Evolutionary conservation across 2,888 invertebrate species (phyloP), one percentile per base, ranked within the genome.

Genomic region (Mechanitis messenoides): DNA sequence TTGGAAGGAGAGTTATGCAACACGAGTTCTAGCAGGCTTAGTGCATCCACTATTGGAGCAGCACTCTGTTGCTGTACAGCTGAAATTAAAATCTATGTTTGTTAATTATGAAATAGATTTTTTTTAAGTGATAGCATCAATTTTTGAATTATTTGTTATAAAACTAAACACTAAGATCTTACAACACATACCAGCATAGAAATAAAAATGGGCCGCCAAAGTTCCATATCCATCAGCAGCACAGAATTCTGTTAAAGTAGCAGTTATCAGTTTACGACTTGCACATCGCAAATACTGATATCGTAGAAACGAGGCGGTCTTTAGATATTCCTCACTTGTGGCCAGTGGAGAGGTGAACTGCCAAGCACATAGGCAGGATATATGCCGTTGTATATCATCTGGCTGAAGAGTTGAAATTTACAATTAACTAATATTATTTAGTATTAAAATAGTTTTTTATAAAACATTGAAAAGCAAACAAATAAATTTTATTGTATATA

Each of bases 1-100:
- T 97, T 98, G 69, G 96, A 94, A 0, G 96, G 95, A 73, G 97
- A 97, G 71, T 93, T 92, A 57, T 92, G 91, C 38, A 96, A 87
- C 45, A 94, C 93, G 76, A 93, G 91, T 74, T 97, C 95, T 65
- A 97, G 84, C 20, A 96, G 82, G 45, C 93, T 92, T 3, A 95
- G 80, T 0, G 94, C 94, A 65, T 93, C 92, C 31, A 93, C 81
- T 6, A 94, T 79, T 0, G 92, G 92, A 58, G 91, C 83, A 0
- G 92, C 91, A 65, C 85, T 91, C 50, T 91, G 79, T 56, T 89
- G 89, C 60, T 87, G 79, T 47, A 90, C 72, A 3, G 93, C 92
- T 77, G 91, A 62, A 72, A 68, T 5, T 59, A 45, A 7, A 1
- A 5, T 46, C 3, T 47, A 46, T 42, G 9, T 35, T 35, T 35